These are phyloP conservation scores for Philopedon plagiatum DNA, from an alignment of 2,888 invertebrate genomes.

Conservation along the genomic window DNA sequence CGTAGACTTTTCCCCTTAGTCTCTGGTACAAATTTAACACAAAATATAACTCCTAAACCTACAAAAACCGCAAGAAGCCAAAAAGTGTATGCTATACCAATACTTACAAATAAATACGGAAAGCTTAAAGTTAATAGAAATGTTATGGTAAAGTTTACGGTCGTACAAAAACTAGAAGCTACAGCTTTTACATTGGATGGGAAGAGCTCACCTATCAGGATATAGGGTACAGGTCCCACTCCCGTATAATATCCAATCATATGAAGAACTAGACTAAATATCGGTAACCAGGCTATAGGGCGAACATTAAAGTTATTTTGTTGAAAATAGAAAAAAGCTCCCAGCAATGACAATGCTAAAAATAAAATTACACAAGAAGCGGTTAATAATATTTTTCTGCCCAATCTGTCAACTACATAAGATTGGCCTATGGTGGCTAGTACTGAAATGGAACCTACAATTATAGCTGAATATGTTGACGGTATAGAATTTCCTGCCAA, in stretches of 20 bases:
- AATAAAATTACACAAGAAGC: constrained; percentile 78
- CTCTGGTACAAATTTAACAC: constrained; percentile 83
- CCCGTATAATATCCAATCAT: constrained; percentile 82
- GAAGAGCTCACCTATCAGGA: constrained; percentile 86
- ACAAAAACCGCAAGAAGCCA: constrained; percentile 80
- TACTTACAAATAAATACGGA: constrained; percentile 70
- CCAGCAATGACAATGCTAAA: constrained; percentile 68
- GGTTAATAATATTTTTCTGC: constrained; percentile 79
- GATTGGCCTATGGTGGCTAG: constrained; percentile 80
- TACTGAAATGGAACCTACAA: constrained; percentile 83
- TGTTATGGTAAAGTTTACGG: constrained; percentile 81
- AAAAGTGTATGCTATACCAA: constrained; percentile 79
- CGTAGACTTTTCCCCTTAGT: constrained; percentile 73
- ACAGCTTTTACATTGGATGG: constrained; percentile 82
- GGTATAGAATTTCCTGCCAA: constrained; percentile 75
- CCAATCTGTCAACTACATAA: constrained; percentile 81
- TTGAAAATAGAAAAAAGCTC: constrained; percentile 66
- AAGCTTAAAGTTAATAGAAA: constrained; percentile 83
- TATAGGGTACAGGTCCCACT: constrained; percentile 85
- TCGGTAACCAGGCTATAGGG: constrained; percentile 78
- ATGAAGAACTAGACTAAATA: constrained; percentile 79
- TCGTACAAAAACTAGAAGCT: constrained; percentile 82
- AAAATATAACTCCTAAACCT: constrained; percentile 78
- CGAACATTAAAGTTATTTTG: constrained; percentile 64
- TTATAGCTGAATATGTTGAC: constrained; percentile 79